Evolutionary conservation across 2,888 invertebrate species (phyloP), one percentile per base, ranked within the genome.

Genomic region (Sesia bembeciformis): DNA sequence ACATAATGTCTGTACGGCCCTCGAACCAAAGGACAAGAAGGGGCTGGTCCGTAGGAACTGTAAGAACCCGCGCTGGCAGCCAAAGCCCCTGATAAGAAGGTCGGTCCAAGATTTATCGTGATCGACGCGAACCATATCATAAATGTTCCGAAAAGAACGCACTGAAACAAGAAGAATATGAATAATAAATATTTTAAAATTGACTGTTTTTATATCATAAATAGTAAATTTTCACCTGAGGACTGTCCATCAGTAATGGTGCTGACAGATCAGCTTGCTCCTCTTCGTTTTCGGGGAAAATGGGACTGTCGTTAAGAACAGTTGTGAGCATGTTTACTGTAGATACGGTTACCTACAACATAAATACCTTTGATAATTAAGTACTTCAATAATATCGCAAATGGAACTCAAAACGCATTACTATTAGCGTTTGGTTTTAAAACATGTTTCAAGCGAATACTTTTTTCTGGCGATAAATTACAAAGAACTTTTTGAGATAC

Each of bases 101-200:
- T 96, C 40, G 96, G 96, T 40, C 97, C 97, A 66, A 97, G 92
- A 87, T 97, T 96, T 78, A 97, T 95, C 53, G 96, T 95, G 75
- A 97, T 94, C 62, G 95, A 95, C 54, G 96, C 95, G 85, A 97
- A 97, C 97, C 97, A 97, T 74, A 97, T 96, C 94, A 97, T 97
- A 82, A 96, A 95, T 54, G 96, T 93, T 60, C 97, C 97, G 83
- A 97, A 97, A 52, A 96, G 91, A 59, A 97, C 96, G 83, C 97
- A 97, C 91, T 96, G 94, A 38, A 86, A 87, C 72, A 83, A 82
- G 69, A 43, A 56, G 38, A 50, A 50, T 46, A 8, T 46, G 3
- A 46, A 46, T 8, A 7, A 46, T 39, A 52, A 8, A 40, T n/a
- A 52, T 4, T 5, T 8, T 52, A 23, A 23, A 23, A 23, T 23